phyloP scores from a whole-genome alignment of 1,140 invertebrate genomes.

The Choristoneura fumiferana region DNA sequence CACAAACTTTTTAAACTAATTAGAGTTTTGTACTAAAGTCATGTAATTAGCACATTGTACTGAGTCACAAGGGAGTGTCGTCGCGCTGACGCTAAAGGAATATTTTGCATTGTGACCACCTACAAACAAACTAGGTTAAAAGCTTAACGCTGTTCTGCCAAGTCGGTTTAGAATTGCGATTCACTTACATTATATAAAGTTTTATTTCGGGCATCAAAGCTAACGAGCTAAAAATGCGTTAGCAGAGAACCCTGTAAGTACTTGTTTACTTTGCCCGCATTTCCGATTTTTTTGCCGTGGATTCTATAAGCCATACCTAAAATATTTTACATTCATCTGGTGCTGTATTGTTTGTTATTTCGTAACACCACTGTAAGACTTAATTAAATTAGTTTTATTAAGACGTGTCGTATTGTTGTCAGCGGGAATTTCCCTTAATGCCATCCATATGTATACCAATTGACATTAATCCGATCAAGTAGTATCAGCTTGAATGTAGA shows the following conservation, averaged over 20 bases:
- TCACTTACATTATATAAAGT: neutral
- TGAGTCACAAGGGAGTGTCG: conserved; percentile 25
- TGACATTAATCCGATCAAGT: conserved; percentile 52
- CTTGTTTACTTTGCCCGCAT: no score
- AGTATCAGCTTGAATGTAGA: conserved; percentile 52
- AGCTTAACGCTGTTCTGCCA: conserved; percentile 50
- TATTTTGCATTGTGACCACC: conserved; percentile 44
- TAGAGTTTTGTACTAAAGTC: conserved; percentile 23
- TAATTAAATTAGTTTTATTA: no score
- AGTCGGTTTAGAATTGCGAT: conserved; percentile 29
- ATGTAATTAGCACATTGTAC: conserved; percentile 45
- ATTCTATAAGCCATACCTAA: no score
- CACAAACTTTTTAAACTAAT: conserved; percentile 1
- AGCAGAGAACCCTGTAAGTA: no score
- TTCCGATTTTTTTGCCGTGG: no score
- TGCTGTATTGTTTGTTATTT: no score
- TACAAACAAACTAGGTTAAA: conserved; percentile 48
- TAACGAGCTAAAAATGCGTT: no score
- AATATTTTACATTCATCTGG: no score
- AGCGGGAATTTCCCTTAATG: neutral
- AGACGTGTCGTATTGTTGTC: neutral
- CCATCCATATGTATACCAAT: conserved; percentile 7
- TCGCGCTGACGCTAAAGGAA: conserved; percentile 41
- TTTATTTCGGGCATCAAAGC: no score
- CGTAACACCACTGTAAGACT: no score